Percentiles rank a stretch among this genome's conserved stretches.
phyloP scores from a whole-genome alignment of 30 jellyfish, hydroid and myxozoan genomes.

The Mastigias papua region DNA sequence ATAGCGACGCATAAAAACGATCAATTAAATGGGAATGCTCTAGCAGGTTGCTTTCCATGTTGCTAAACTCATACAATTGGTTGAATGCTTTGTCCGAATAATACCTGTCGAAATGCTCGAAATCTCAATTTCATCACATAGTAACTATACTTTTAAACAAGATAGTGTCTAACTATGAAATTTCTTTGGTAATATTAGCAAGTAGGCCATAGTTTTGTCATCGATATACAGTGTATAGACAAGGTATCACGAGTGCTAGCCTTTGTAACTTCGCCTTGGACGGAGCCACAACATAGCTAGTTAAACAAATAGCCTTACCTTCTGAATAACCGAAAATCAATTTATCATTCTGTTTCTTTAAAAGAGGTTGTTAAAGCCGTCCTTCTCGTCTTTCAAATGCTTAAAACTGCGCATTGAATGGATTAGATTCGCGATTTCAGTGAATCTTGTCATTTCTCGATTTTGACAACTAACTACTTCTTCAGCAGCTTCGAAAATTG shows the following conservation, averaged over 20 bases:
- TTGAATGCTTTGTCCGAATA: neutral
- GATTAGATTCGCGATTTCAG: neutral
- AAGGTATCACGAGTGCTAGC: too few species aligned
- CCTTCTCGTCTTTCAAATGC: neutral
- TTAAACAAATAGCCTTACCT: neutral
- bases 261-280: too few species aligned
- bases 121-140: neutral
- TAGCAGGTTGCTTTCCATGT: neutral
- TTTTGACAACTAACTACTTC: neutral
- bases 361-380: neutral
- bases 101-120: neutral
- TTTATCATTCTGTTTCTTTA: neutral
- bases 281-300: neutral
- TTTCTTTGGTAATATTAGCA: neutral
- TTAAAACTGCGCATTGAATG: neutral
- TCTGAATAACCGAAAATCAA: neutral
- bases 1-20: conserved; percentile 9
- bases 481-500: neutral
- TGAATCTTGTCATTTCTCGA: neutral
- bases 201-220: too few species aligned
- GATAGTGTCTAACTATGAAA: neutral
- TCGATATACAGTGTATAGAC: too few species aligned
- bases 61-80: neutral
- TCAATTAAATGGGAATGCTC: neutral
- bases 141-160: neutral